phyloP scores from a whole-genome alignment of 2,113 vertebrate species.

The Plestiodon gilberti region DNA sequence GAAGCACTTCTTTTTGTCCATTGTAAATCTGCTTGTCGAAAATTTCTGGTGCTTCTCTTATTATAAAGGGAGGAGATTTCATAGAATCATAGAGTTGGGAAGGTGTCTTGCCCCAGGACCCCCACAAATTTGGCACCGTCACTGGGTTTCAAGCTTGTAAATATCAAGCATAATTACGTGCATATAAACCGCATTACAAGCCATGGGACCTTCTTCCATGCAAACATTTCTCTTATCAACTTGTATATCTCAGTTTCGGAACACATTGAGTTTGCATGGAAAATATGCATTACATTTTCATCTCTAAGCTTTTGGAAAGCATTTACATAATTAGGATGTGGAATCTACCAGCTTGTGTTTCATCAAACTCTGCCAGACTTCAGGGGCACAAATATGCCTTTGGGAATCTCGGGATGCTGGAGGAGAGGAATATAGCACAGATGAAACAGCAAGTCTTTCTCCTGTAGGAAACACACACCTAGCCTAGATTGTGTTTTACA shows the following conservation, averaged over 20 bases:
- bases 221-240: neutral
- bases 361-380: conserved; percentile 40
- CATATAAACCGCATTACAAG: neutral
- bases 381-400: conserved; percentile 23
- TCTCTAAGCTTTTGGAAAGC: conserved; percentile 35
- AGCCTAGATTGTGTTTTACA: neutral
- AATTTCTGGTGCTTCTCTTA: no score
- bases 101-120: no score
- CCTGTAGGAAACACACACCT: conserved; percentile 33
- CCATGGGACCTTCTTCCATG: neutral
- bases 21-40: no score
- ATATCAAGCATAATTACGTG: neutral
- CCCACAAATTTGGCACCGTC: no score
- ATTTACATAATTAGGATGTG: conserved; percentile 48
- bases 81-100: no score
- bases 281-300: conserved; percentile 11
- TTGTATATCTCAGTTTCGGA: conserved; percentile 9
- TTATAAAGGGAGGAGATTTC: no score
- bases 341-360: conserved; percentile 51
- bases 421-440: conserved; percentile 44
- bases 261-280: conserved; percentile 33
- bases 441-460: conserved; percentile 44
- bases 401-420: conserved; percentile 48
- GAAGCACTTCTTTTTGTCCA: conserved; percentile 36
- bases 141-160: no score